A percentile compares a stretch with the other conserved stretches of the same genome.
These are phyloP conservation scores for Betta splendens DNA, from an alignment of 2,797 vertebrate species.

Conservation along the genomic window DNA sequence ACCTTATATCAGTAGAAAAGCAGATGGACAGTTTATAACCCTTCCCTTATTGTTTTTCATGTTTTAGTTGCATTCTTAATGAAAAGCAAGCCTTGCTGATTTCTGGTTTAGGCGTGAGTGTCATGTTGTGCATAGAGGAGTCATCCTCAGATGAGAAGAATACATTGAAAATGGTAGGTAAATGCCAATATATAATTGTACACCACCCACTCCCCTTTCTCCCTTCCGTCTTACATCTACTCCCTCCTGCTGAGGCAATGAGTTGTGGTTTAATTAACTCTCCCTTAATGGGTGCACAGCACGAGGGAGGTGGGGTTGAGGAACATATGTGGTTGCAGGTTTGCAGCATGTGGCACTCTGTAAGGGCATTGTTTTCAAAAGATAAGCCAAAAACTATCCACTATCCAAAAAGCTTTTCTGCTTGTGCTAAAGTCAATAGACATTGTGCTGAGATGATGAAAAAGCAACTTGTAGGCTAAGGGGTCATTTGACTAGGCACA, in stretches of 20 bases:
- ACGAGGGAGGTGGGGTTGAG: conserved; percentile 37
- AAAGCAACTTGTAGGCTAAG: conserved; percentile 27
- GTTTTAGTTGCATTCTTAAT: too few species aligned
- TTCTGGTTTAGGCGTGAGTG: conserved; percentile 6
- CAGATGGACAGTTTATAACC: conserved; percentile 62
- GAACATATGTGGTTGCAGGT: conserved; percentile 49
- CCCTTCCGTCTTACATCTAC: conserved; percentile 20
- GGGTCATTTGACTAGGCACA: conserved; percentile 35
- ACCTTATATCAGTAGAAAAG: conserved; percentile 66
- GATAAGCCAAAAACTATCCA: conserved; percentile 59
- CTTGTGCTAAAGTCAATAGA: conserved; percentile 35
- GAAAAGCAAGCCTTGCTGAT: conserved; percentile 25
- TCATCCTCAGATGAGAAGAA: conserved; percentile 47
- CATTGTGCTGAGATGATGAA: conserved; percentile 22
- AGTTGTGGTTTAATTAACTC: conserved; percentile 82
- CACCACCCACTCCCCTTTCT: background rate
- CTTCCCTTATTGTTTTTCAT: too few species aligned
- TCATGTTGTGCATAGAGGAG: conserved; percentile 33
- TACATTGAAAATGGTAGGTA: conserved; percentile 60
- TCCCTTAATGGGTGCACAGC: conserved; percentile 76
- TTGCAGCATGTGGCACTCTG: conserved; percentile 48
- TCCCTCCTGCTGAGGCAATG: conserved; percentile 69
- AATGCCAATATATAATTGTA: conserved; percentile 69
- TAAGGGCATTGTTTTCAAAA: conserved; percentile 57
- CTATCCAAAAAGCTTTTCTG: conserved; percentile 30